Conservation (phyloP, 2,888 invertebrate species). For the Drosophila putrida region DNA sequence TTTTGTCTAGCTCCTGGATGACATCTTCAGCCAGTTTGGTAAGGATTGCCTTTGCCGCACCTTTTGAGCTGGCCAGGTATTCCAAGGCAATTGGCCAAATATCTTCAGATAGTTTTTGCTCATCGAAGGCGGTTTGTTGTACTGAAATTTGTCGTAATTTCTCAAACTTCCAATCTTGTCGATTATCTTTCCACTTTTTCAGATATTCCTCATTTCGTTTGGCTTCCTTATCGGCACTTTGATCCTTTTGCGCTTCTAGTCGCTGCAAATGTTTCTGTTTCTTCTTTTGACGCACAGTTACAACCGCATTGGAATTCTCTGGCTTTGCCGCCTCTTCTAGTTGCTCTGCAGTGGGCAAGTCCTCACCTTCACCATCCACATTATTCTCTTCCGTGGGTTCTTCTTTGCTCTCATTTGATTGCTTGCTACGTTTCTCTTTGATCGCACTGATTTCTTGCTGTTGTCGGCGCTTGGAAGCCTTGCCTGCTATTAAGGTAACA, state of each 20-base stretch:
- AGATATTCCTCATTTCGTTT: constrained; percentile 89
- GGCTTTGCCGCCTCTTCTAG: constrained; percentile 82
- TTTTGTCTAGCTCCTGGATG: constrained; percentile 87
- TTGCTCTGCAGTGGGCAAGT: constrained; percentile 81
- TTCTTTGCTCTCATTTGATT: constrained; percentile 22
- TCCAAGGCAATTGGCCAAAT: constrained; percentile 89
- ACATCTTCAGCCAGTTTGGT: constrained; percentile 88
- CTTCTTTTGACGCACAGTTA: constrained; percentile 89
- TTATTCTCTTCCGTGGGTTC: constrained; percentile 83
- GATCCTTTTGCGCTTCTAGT: constrained; percentile 87
- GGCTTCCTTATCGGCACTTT: constrained; percentile 87
- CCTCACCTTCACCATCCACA: constrained; percentile 84
- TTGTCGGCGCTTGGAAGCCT: constrained; percentile 55
- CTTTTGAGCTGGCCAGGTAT: constrained; percentile 90
- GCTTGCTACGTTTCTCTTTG: constrained; percentile 56
- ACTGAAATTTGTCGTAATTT: constrained; percentile 92
- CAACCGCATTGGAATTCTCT: constrained; percentile 84
- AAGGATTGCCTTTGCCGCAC: constrained; percentile 88
- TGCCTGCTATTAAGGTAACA: constrained; percentile 24
- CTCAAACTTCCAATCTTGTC: constrained; percentile 92
- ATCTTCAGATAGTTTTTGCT: constrained; percentile 87
- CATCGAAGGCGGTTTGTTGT: constrained; percentile 89
- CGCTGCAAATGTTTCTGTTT: constrained; percentile 88
- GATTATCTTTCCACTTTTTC: constrained; percentile 90
- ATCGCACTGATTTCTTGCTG: constrained; percentile 33